Evolutionary conservation across 1,140 invertebrate species (phyloP).

Genomic region (Brachionus angularis): DNA sequence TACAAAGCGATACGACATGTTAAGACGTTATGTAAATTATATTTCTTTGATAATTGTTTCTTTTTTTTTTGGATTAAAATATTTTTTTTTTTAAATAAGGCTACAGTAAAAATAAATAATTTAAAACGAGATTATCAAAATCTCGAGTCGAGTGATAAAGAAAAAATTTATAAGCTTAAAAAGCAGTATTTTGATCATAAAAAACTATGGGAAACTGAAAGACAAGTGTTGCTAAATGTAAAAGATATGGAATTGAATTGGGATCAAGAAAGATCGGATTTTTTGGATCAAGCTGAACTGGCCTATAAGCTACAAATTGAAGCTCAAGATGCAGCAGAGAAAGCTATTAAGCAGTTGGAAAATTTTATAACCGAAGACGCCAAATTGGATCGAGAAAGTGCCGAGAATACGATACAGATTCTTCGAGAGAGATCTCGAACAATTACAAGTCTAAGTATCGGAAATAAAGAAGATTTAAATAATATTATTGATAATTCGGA

Average conservation of each 20-base stretch:
- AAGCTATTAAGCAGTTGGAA: conserved; percentile 35
- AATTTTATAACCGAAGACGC: conserved; percentile 36
- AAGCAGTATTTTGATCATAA: conserved; percentile 44
- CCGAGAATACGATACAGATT: conserved; percentile 40
- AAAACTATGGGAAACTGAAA: conserved; percentile 44
- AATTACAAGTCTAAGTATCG: conserved; percentile 15
- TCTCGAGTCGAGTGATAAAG: conserved; percentile 20
- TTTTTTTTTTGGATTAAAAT: neutral
- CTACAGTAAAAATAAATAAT: conserved; percentile 30
- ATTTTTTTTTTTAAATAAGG: conserved; percentile 4
- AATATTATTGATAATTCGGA: neutral
- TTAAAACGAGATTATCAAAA: conserved; percentile 12
- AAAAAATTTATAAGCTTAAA: conserved; percentile 40
- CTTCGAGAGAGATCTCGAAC: conserved; percentile 31
- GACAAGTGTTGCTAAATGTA: conserved; percentile 6
- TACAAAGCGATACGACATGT: conserved; percentile 33
- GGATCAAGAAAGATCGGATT: conserved; percentile 34
- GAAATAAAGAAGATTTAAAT: neutral
- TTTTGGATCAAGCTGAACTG: conserved; percentile 31
- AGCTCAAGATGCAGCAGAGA: conserved; percentile 25
- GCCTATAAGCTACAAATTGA: conserved; percentile 30
- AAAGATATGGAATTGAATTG: conserved; percentile 44
- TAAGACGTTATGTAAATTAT: conserved; percentile 32
- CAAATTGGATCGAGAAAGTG: conserved; percentile 36
- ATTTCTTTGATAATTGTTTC: neutral